These are phyloP conservation scores for Andrena fulva DNA, from an alignment of 2,888 invertebrate genomes.

Conservation along the genomic window DNA sequence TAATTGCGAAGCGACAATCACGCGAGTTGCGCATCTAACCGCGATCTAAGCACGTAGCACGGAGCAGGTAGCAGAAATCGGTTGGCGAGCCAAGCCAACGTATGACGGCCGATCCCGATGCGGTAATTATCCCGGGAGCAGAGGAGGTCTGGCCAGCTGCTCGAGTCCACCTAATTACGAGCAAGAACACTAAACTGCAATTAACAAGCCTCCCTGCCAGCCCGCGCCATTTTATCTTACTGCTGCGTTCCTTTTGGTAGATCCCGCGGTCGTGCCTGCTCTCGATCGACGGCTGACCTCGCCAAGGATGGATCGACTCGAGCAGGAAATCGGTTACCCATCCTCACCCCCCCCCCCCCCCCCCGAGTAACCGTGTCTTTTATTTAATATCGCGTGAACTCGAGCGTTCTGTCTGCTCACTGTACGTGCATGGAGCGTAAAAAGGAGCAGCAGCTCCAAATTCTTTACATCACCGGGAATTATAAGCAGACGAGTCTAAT, in stretches of 20 bases:
- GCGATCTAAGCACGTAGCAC: constrained; percentile 26
- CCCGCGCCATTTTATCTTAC: constrained; percentile 77
- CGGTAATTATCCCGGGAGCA: constrained; percentile 76
- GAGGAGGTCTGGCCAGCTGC: constrained; percentile 77
- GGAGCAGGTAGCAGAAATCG: constrained; percentile 67
- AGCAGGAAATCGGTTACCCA: constrained; percentile 65
- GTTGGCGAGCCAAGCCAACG: constrained; percentile 67
- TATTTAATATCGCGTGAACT: background rate
- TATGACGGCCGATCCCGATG: constrained; percentile 78
- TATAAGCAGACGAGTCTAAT: too few species aligned
- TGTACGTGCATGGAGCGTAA: too few species aligned
- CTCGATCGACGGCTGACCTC: constrained; percentile 64
- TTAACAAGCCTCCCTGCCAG: constrained; percentile 78
- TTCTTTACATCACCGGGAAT: too few species aligned
- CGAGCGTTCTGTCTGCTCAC: too few species aligned
- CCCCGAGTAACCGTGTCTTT: constrained; percentile 14
- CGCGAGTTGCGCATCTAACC: constrained; percentile 52
- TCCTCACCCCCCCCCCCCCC: constrained; percentile 15
- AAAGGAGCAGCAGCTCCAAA: too few species aligned
- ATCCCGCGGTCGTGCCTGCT: constrained; percentile 49
- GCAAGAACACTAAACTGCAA: constrained; percentile 83
- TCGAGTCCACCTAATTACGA: constrained; percentile 82
- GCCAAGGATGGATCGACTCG: constrained; percentile 57
- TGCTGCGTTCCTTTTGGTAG: constrained; percentile 63
- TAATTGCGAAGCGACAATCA: constrained; percentile 26